Base-by-base conservation (phyloP, 2,888 invertebrate species). In the Caenorhabditis sp. region DNA sequence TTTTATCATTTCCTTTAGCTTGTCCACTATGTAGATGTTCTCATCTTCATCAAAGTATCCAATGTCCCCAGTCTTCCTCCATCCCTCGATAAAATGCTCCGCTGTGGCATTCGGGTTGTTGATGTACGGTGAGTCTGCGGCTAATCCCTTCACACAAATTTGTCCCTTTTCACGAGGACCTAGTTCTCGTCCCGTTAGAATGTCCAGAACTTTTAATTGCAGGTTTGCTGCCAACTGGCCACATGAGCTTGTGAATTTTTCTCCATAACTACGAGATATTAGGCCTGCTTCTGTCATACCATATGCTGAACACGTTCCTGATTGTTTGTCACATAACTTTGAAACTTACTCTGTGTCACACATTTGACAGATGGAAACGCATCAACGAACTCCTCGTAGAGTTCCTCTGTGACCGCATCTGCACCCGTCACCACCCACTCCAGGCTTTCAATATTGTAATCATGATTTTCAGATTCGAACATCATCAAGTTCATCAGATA, bases 251-350 rank as follows among this genome's bases (percentile, higher is more conserved):
- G 70, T 35, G 40, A 60, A 81, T 18, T 76, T 58, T 0, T 70
- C 53, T 2, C 40, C 51, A 24, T 81, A 72, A 15, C 24, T 68
- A 18, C 82, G 67, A 22, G 67, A 68, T 9, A 82, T 82, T 11
- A 82, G 61, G 1, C 82, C 82, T 3, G 76, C 77, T 58, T 82
- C 82, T 11, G 82, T 82, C 82, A 82, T 82, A 20, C 82, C 77
- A 32, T 82, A 82, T 1, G 82, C 82, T 82, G 58, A 18, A 80
- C n/a, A n/a, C n/a, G n/a, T n/a, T n/a, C n/a, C n/a, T n/a, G n/a
- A n/a, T n/a, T n/a, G n/a, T n/a, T n/a, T n/a, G n/a, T n/a, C n/a
- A n/a, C n/a, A n/a, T n/a, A n/a, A n/a, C n/a, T n/a, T n/a, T n/a
- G n/a, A n/a, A 11, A 11, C 71, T 44, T 9, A 82, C 82, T 82